Evolutionary conservation across 2,113 vertebrate genomes (phyloP).

Genomic region (Lota lota): DNA sequence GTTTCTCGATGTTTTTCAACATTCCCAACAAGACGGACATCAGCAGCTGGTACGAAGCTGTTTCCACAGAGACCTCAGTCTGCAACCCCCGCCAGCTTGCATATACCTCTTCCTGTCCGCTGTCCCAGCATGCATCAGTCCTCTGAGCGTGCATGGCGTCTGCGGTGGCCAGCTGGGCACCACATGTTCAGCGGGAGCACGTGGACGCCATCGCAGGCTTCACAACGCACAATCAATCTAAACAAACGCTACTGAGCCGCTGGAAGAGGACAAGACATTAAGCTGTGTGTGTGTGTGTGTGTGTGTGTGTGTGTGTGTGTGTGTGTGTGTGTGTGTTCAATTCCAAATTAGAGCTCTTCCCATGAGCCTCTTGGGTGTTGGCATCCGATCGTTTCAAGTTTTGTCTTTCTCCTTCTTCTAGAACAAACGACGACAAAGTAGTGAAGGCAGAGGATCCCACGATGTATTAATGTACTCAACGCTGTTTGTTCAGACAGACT

Average conservation of each 20-base stretch:
- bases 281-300: neutral
- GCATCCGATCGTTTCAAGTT: no score
- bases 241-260: neutral
- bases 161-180: neutral
- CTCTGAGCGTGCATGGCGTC: neutral
- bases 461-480: no score
- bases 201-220: neutral
- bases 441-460: no score
- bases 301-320: neutral
- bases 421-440: no score
- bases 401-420: no score
- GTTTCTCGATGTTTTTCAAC: no score
- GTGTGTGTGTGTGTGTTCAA: no score
- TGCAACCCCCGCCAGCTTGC: neutral
- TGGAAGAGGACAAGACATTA: neutral
- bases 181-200: constrained; percentile 7
- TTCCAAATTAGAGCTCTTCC: no score
- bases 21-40: no score
- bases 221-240: constrained; percentile 3
- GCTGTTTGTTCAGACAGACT: no score
- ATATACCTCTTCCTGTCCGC: neutral
- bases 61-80: neutral
- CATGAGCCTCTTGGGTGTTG: no score
- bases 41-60: no score
- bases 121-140: neutral